Conservation (phyloP, 2,888 invertebrate species). For the Drosophila emarginata region DNA sequence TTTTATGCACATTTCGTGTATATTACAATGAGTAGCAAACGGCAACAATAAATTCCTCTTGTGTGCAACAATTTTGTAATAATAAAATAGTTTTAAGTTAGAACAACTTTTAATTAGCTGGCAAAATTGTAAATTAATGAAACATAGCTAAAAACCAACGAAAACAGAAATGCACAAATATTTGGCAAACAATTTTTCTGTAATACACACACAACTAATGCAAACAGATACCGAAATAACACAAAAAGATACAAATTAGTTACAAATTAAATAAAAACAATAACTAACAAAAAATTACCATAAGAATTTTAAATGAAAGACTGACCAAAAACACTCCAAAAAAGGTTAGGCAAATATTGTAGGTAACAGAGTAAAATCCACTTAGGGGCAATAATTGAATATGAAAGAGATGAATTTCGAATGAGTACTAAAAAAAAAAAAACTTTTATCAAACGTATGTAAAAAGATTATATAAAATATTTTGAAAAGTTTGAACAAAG, state of each 20-base stretch:
- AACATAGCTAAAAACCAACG: not conserved
- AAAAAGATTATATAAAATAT: not conserved
- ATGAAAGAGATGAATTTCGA: not conserved
- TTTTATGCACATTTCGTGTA: not conserved
- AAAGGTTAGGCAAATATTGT: too few relatives aligned
- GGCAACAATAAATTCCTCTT: not conserved
- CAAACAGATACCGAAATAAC: not conserved
- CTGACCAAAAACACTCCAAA: too few relatives aligned
- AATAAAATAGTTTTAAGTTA: not conserved
- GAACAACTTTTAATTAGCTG: constrained; percentile 39
- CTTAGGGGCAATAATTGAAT: not conserved
- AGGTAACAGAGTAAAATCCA: too few relatives aligned
- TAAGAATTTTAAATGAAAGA: not conserved
- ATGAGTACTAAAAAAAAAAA: not conserved
- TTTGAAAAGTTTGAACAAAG: not conserved
- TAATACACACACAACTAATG: too few relatives aligned
- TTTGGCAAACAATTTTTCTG: not conserved
- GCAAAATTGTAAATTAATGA: constrained; percentile 21
- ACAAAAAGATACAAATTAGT: not conserved
- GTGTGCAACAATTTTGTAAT: constrained; percentile 1
- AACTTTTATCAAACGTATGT: not conserved
- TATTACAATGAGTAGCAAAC: not conserved
- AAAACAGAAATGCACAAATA: not conserved
- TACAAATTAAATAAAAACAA: constrained; percentile 1
- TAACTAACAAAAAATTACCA: not conserved